Evolutionary conservation across 1,140 invertebrate genomes (phyloP), one percentile per base, ranked within the genome.

Genomic region (Linepithema humile): DNA sequence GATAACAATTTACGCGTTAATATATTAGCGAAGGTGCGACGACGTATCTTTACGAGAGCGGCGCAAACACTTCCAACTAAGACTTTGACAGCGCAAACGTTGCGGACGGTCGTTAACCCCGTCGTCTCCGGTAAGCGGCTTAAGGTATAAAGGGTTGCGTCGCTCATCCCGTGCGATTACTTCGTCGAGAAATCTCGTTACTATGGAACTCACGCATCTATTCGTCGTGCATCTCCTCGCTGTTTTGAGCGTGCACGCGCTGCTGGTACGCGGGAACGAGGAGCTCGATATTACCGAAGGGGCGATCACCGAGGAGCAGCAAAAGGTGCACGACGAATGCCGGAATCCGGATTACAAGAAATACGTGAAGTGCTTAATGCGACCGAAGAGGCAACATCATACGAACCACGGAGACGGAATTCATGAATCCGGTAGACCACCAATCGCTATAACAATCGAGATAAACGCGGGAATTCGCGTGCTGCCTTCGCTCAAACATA

Each of bases 361-460:
- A 26, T 94, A 94, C 43, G 90, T 94, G 43, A 91, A 90, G 69
- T 94, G 94, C 23, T 75, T 94, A 0, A 92, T 90, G 50, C 91
- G 93, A 3, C 74, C 90, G 90, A 94, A 93, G 67, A 91, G 93
- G 53, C 92, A 93, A n/a, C 90, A 91, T 48, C 29, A 83, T 40
- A 64, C 12, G 1, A 32, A 10, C 0, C 84, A 88, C 43, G 43
- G 69, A 17, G 70, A 85, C 9, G 59, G 53, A 15, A 20, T 35
- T 0, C 10, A 43, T 17, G 64, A 78, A 4, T 82, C 38, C 35
- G 90, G 90, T 91, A 86, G 78, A 84, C 40, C 40, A 48, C 5
- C 59, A 64, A 48, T 64, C 57, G 38, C n/a, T 75, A 32, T 77
- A 64, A 65, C 57, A 48, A 77, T 65, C 40, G 43, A 7, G 40